Percentiles rank a stretch among this genome's conserved stretches.
phyloP scores from a whole-genome alignment of 2,797 vertebrate genomes.

The Carcharodon carcharias region DNA sequence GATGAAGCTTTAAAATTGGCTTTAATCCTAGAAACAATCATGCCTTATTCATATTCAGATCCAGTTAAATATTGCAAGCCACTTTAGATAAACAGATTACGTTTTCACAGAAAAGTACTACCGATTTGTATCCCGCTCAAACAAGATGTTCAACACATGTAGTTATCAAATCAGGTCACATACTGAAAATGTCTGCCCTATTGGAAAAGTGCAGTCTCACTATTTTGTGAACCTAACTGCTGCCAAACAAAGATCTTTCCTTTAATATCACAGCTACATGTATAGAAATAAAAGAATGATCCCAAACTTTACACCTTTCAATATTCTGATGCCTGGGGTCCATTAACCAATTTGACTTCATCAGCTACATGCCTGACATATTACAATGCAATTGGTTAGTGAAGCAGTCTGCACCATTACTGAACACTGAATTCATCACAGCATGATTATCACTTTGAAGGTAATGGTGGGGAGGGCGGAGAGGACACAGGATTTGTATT shows the following conservation, averaged over 20 bases:
- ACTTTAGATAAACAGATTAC: not conserved
- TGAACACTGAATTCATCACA: not conserved
- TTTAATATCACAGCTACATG: constrained; percentile 4
- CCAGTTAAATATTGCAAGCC: constrained; percentile 16
- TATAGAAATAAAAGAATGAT: constrained; percentile 31
- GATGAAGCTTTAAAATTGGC: not conserved
- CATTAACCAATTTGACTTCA: not conserved
- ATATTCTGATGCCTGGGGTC: not conserved
- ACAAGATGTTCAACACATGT: constrained; percentile 18
- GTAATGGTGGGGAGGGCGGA: not conserved
- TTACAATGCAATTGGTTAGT: constrained; percentile 19
- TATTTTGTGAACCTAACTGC: not conserved
- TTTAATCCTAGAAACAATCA: constrained; percentile 30
- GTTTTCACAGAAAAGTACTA: constrained; percentile 10
- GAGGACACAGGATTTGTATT: not conserved
- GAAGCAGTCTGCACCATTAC: too few relatives aligned
- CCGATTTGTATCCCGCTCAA: constrained; percentile 25
- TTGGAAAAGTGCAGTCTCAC: constrained; percentile 14
- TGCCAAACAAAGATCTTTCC: not conserved
- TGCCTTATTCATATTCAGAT: constrained; percentile 6
- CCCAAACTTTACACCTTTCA: constrained; percentile 3
- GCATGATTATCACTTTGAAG: not conserved
- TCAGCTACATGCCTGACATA: constrained; percentile 29
- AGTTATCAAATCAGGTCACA: not conserved
- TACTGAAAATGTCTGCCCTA: constrained; percentile 13